phyloP scores from a whole-genome alignment of 2,888 invertebrate genomes.

The Xestia ashworthii region DNA sequence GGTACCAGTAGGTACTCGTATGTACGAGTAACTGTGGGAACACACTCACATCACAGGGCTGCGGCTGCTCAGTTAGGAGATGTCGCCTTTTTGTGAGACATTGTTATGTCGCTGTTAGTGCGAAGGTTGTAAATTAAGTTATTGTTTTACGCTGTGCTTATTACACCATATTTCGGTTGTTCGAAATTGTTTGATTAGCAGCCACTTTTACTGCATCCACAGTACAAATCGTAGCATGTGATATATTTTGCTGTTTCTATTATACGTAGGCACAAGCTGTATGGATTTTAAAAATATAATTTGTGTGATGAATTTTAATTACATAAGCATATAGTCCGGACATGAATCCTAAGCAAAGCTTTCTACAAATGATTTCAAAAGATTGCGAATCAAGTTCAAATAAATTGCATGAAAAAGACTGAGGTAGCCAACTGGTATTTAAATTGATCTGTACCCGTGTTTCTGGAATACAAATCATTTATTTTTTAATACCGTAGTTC shows the following conservation, averaged over 20 bases:
- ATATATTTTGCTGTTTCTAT: background rate
- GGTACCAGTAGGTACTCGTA: background rate
- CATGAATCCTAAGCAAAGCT: background rate
- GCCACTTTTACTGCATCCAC: background rate
- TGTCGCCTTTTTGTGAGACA: background rate
- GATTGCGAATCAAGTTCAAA: background rate
- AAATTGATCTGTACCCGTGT: background rate
- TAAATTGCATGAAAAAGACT: background rate
- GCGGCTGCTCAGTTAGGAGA: constrained; percentile 8
- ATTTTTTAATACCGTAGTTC: background rate
- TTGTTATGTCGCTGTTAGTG: background rate
- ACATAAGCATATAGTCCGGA: background rate
- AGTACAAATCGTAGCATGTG: background rate
- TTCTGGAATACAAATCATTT: background rate
- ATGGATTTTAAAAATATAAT: background rate
- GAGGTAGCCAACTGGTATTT: background rate
- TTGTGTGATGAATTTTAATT: background rate
- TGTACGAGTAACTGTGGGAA: constrained; percentile 47
- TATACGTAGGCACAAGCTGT: background rate
- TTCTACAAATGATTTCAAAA: background rate
- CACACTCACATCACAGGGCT: constrained; percentile 16
- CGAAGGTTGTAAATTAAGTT: background rate
- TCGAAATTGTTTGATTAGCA: background rate
- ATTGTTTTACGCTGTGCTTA: background rate
- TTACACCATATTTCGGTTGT: background rate